Conservation (phyloP, 2,888 invertebrate species). For the Nemurella pictetii region DNA sequence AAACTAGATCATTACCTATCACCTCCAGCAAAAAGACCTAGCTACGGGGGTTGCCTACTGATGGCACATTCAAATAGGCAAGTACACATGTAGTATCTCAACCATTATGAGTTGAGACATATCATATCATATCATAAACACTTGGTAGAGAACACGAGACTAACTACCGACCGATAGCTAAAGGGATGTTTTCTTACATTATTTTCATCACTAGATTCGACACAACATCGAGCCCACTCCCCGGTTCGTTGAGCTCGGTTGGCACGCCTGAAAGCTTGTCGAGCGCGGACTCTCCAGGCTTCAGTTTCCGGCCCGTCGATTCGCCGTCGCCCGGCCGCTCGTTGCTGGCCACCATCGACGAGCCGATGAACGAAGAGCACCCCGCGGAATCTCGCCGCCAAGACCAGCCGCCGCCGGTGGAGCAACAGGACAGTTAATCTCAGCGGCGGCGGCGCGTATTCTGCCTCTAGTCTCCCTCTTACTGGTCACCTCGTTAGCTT, state of each 20-base stretch:
- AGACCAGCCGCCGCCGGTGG: constrained; percentile 33
- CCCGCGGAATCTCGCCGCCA: constrained; percentile 47
- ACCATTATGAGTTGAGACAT: too few relatives aligned
- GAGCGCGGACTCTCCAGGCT: constrained; percentile 63
- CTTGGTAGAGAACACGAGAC: too few relatives aligned
- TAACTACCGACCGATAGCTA: too few relatives aligned
- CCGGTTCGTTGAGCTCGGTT: constrained; percentile 60
- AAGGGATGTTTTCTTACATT: too few relatives aligned
- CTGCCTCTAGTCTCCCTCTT: background rate
- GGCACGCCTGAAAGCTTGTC: constrained; percentile 65
- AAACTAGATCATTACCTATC: constrained; percentile 50
- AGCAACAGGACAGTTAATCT: constrained; percentile 34
- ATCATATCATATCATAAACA: too few relatives aligned
- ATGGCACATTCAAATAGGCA: constrained; percentile 52
- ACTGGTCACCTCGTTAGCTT: background rate
- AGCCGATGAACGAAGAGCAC: constrained; percentile 51
- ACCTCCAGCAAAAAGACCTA: constrained; percentile 54
- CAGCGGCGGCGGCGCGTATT: background rate
- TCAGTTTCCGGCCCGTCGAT: constrained; percentile 59
- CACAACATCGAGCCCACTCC: constrained; percentile 53
- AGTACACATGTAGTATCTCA: too few relatives aligned
- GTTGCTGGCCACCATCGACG: constrained; percentile 50
- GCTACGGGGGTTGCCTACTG: constrained; percentile 49
- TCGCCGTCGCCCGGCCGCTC: constrained; percentile 58
- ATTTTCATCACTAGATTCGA: background rate